Evolutionary conservation across 1,140 invertebrate species (phyloP).

Genomic region (Acromyrmex charruanus): DNA sequence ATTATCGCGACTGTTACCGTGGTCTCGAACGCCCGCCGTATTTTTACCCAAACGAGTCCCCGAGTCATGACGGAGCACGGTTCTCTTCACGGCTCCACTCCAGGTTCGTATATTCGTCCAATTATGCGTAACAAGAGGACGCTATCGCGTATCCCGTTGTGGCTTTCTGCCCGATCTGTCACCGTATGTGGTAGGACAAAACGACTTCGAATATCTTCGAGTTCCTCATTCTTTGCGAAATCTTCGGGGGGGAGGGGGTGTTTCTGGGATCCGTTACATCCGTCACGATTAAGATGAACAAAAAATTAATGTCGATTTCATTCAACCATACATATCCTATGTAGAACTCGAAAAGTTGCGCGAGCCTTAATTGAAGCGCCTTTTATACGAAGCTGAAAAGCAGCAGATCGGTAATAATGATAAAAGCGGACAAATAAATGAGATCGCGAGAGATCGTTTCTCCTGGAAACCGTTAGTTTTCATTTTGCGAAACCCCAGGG

Average conservation of each 20-base stretch:
- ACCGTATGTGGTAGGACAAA: background rate
- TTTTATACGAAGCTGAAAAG: background rate
- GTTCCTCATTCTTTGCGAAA: background rate
- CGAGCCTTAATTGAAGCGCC: background rate
- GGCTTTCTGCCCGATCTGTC: background rate
- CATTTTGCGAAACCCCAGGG: slow-evolving; percentile 16
- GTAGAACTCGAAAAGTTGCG: background rate
- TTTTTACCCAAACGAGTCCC: slow-evolving; percentile 41
- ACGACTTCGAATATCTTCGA: background rate
- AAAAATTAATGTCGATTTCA: background rate
- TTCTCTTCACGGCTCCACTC: background rate
- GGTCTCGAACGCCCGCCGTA: slow-evolving; percentile 36
- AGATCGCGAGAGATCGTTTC: slow-evolving; percentile 25
- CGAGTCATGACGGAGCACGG: background rate
- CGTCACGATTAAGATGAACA: background rate
- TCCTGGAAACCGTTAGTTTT: slow-evolving; percentile 20
- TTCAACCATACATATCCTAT: background rate
- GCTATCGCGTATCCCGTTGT: background rate
- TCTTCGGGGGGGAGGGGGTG: too few relatives aligned
- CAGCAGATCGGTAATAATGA: background rate
- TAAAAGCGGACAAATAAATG: slow-evolving; percentile 3
- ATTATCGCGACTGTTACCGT: slow-evolving; percentile 67
- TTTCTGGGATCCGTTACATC: background rate
- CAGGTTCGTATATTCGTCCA: slow-evolving; percentile 46
- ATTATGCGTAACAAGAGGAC: slow-evolving; percentile 60